These are phyloP conservation scores for Furcula furcula DNA, from an alignment of 2,888 invertebrate species.

Conservation along the genomic window DNA sequence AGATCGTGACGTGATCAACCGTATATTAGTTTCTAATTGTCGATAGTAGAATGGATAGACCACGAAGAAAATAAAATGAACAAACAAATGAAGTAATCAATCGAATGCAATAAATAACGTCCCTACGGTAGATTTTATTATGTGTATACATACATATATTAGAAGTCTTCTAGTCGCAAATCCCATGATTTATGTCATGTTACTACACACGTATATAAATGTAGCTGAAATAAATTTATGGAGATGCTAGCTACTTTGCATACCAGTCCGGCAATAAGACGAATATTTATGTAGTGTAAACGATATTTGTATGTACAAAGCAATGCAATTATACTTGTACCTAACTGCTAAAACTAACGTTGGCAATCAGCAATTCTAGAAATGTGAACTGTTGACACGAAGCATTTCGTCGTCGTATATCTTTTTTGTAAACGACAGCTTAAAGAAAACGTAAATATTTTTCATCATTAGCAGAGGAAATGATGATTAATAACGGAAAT, in stretches of 20 bases:
- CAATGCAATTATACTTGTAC: slow-evolving; percentile 28
- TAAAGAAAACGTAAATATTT: slow-evolving; percentile 5
- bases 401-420: slow-evolving; percentile 17
- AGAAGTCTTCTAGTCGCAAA: slow-evolving; percentile 9
- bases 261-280: slow-evolving; percentile 9
- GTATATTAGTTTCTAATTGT: slow-evolving; percentile 59
- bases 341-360: slow-evolving; percentile 10
- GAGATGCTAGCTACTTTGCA: slow-evolving; percentile 5
- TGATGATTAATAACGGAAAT: slow-evolving; percentile 8
- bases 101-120: slow-evolving; percentile 25
- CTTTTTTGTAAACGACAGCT: slow-evolving; percentile 10
- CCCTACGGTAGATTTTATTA: slow-evolving; percentile 20
- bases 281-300: slow-evolving; percentile 8
- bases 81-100: slow-evolving; percentile 38
- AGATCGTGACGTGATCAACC: slow-evolving; percentile 50
- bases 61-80: slow-evolving; percentile 32
- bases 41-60: slow-evolving; percentile 41
- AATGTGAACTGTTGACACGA: slow-evolving; percentile 36
- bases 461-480: slow-evolving; percentile 5
- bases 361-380: slow-evolving; percentile 1
- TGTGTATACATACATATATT: slow-evolving; percentile 26
- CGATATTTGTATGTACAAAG: slow-evolving; percentile 7
- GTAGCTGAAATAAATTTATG: slow-evolving; percentile 6
- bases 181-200: slow-evolving; percentile 10
- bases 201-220: slow-evolving; percentile 12